Percentiles rank a stretch among this genome's conserved stretches.
Conservation (phyloP, 2,113 vertebrate species). For the Daubentonia madagascariensis region DNA sequence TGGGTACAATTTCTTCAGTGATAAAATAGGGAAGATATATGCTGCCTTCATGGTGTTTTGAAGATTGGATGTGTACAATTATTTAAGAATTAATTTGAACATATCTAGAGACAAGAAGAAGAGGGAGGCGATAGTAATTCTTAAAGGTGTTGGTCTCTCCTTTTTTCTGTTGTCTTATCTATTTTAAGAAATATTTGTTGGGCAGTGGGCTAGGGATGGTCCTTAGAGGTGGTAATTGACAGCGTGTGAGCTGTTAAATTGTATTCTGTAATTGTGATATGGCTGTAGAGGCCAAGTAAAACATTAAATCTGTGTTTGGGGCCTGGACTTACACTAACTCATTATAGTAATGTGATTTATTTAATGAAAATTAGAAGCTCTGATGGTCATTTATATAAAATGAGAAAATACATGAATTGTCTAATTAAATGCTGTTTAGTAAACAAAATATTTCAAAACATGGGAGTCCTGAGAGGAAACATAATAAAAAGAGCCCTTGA, state of each 20-base stretch:
- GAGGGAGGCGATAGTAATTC: neutral
- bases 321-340: neutral
- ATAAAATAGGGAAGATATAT: neutral
- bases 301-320: neutral
- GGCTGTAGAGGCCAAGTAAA: neutral
- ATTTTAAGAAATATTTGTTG: neutral
- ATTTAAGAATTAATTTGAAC: conserved; percentile 15
- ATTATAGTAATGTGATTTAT: conserved; percentile 1
- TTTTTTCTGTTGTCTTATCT: neutral
- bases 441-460: conserved; percentile 42
- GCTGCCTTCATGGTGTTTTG: neutral
- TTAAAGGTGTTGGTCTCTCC: neutral
- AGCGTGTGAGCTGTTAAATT: neutral
- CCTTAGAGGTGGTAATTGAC: neutral
- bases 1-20: neutral
- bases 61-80: conserved; percentile 7
- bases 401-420: neutral
- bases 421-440: conserved; percentile 1
- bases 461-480: neutral
- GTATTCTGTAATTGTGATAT: neutral
- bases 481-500: neutral
- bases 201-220: neutral
- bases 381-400: conserved; percentile 27
- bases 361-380: conserved; percentile 24
- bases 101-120: neutral